Percentiles rank a stretch among this genome's conserved stretches.
Evolutionary conservation across 2,888 invertebrate species (phyloP).

Genomic region (Andrena bicolor): DNA sequence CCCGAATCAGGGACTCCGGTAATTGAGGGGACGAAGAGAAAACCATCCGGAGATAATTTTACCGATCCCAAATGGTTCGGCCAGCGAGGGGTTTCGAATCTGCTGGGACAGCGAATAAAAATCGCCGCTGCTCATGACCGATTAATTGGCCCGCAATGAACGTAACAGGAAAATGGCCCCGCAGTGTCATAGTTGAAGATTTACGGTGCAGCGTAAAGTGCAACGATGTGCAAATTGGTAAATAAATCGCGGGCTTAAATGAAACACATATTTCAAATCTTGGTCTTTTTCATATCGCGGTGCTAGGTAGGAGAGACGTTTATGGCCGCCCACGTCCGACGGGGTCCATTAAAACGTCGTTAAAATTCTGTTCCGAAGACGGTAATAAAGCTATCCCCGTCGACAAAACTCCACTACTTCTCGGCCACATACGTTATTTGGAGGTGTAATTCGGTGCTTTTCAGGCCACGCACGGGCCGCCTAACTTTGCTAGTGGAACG

Average conservation of each 20-base stretch:
- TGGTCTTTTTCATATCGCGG: not conserved
- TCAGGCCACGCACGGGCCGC: constrained; percentile 4
- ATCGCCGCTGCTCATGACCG: not conserved
- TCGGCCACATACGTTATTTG: constrained; percentile 13
- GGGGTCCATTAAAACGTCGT: constrained; percentile 44
- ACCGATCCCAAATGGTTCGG: not conserved
- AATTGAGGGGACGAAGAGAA: not conserved
- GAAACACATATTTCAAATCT: not conserved
- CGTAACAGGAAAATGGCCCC: not conserved
- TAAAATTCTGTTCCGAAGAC: constrained; percentile 31
- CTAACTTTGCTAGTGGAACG: constrained; percentile 14
- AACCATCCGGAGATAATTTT: not conserved
- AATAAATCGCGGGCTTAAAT: not conserved
- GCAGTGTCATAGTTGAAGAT: not conserved
- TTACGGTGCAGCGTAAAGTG: not conserved
- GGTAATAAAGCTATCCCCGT: constrained; percentile 22
- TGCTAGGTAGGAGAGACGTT: not conserved
- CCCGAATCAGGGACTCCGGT: not conserved
- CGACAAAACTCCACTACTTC: not conserved
- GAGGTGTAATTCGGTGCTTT: not conserved
- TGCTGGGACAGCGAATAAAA: not conserved
- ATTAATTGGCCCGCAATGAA: not conserved
- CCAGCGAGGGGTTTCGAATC: not conserved
- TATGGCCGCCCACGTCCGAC: not conserved
- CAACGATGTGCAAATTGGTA: constrained; percentile 3